Conservation (phyloP, 2,797 vertebrate species). For the Pangasius larnaudii region DNA sequence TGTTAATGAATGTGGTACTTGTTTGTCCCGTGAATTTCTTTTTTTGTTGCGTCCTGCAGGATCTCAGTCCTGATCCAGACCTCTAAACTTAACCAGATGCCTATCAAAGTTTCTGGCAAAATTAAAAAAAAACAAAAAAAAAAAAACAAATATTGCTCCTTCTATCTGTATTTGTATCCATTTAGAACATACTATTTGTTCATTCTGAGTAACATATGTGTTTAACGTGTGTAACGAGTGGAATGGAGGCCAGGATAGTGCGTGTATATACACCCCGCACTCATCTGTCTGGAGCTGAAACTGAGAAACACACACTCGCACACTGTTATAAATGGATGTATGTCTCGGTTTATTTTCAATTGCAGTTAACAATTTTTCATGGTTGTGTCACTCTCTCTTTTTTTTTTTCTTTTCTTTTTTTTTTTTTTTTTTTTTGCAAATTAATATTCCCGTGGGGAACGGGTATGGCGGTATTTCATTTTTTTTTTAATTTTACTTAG, state of each 20-base stretch:
- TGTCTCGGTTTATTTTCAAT: constrained; percentile 72
- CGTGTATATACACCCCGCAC: constrained; percentile 70
- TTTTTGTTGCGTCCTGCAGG: neutral
- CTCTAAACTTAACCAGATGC: neutral
- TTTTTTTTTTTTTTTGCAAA: constrained; percentile 67
- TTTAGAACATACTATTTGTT: neutral
- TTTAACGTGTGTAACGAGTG: constrained; percentile 52
- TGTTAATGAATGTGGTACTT: neutral
- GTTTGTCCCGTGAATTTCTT: neutral
- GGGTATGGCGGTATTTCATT: constrained; percentile 72
- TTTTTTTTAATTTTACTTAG: constrained; percentile 66
- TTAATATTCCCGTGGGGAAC: constrained; percentile 59
- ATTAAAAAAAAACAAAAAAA: neutral
- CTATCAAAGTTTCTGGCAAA: neutral
- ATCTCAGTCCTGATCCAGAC: neutral
- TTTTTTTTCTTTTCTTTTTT: constrained; percentile 51
- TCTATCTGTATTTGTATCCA: neutral
- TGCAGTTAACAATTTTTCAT: constrained; percentile 76
- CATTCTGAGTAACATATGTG: neutral
- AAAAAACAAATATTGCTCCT: neutral
- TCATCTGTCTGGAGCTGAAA: constrained; percentile 57
- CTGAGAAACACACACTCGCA: constrained; percentile 52
- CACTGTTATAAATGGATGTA: constrained; percentile 23
- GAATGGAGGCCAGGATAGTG: constrained; percentile 76
- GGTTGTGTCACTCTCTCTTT: constrained; percentile 64